Conservation (phyloP, 2,797 vertebrate genomes). For the Lepus townsendii region DNA sequence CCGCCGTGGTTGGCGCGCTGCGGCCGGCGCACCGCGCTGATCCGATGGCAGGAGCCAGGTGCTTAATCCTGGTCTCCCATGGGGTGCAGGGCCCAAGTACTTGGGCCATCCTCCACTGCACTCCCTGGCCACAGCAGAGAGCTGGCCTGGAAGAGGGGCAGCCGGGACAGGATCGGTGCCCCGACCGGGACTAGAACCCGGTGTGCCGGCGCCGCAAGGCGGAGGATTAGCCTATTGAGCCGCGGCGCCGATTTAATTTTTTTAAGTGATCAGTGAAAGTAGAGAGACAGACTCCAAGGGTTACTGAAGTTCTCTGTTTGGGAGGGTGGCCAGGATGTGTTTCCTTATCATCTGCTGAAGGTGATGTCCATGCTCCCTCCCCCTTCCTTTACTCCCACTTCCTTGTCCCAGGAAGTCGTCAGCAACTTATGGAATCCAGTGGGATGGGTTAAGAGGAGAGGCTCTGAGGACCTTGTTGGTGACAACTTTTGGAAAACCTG, state of each 20-base stretch:
- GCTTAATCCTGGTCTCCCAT: too few species aligned
- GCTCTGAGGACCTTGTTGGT: conserved; percentile 72
- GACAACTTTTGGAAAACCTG: conserved; percentile 80
- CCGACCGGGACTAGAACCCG: too few species aligned
- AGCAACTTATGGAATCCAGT: background rate
- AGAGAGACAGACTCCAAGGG: background rate
- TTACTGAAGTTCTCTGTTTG: conserved; percentile 70
- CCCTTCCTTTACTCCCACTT: background rate
- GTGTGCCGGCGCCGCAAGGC: too few species aligned
- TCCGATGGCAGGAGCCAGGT: too few species aligned
- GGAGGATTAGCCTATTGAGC: too few species aligned
- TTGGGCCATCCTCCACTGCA: too few species aligned
- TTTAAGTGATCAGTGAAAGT: background rate
- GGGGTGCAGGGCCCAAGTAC: too few species aligned
- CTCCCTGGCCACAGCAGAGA: too few species aligned
- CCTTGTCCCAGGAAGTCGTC: conserved; percentile 22
- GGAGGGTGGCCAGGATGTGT: background rate
- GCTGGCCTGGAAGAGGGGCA: too few species aligned
- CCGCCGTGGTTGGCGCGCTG: too few species aligned
- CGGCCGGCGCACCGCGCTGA: too few species aligned
- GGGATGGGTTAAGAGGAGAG: conserved; percentile 52
- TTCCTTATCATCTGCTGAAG: conserved; percentile 42
- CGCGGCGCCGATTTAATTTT: background rate
- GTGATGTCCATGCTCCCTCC: conserved; percentile 44
- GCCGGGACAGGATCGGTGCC: too few species aligned